Conservation (phyloP, 2,888 invertebrate genomes). For the Ophion ventricosus region DNA sequence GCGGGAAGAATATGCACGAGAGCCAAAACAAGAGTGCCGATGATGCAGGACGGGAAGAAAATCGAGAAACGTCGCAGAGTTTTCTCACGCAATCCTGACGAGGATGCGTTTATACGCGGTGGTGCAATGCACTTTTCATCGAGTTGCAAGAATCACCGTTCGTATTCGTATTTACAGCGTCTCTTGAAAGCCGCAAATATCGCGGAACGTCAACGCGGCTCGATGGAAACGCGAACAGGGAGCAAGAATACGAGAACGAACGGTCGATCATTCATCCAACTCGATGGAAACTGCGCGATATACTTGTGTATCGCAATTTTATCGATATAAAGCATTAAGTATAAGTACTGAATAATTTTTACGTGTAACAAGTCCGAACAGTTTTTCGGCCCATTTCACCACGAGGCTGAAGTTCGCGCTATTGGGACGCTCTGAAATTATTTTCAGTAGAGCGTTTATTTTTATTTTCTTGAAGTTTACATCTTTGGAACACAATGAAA, state of each 20-base stretch:
- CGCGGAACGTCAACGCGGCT: neutral
- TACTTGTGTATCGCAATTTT: constrained; percentile 26
- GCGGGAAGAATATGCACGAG: neutral
- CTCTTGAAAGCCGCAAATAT: neutral
- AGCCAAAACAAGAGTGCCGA: constrained; percentile 2
- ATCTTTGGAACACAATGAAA: neutral
- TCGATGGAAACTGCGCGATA: constrained; percentile 81
- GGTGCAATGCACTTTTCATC: constrained; percentile 80
- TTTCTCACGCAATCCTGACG: constrained; percentile 66
- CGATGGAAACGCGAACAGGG: constrained; percentile 17
- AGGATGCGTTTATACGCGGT: constrained; percentile 62
- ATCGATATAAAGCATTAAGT: constrained; percentile 8
- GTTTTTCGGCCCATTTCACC: neutral
- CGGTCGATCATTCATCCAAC: constrained; percentile 72
- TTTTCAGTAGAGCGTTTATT: neutral
- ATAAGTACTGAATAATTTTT: neutral
- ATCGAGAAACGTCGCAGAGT: constrained; percentile 30
- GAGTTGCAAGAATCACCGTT: constrained; percentile 78
- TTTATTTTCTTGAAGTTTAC: neutral
- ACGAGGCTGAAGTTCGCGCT: neutral
- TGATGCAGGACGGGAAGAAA: constrained; percentile 9
- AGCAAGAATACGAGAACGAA: constrained; percentile 35
- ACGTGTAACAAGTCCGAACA: neutral
- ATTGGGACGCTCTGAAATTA: neutral
- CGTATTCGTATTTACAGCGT: constrained; percentile 45